Evolutionary conservation across 1,140 invertebrate species (phyloP).

Genomic region (Adelges cooleyi): DNA sequence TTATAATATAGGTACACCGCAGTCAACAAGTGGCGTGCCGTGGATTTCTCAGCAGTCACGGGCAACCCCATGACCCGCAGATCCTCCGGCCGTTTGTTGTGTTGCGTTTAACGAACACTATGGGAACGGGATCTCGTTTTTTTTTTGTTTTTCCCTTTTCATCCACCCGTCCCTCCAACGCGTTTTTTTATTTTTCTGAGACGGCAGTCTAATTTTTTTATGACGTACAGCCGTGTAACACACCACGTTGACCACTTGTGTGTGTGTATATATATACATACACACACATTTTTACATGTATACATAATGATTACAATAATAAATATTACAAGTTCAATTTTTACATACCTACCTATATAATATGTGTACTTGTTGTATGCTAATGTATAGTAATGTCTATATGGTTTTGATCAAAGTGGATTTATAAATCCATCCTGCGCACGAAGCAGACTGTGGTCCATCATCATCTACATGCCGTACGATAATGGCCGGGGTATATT

Average conservation of each 20-base stretch:
- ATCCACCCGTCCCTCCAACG: background rate
- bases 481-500: too few species aligned
- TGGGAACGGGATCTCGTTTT: background rate
- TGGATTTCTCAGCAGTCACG: slow-evolving; percentile 27
- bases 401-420: too few species aligned
- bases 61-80: background rate
- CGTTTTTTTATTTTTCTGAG: background rate
- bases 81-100: background rate
- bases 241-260: background rate
- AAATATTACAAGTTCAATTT: too few species aligned
- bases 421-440: too few species aligned
- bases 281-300: background rate
- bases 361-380: too few species aligned
- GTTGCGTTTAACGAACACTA: slow-evolving; percentile 7
- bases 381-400: too few species aligned
- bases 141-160: too few species aligned
- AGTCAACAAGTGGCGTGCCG: slow-evolving; percentile 25
- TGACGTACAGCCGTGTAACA: background rate
- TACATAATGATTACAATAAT: background rate
- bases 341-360: too few species aligned
- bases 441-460: too few species aligned
- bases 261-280: background rate
- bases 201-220: background rate
- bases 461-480: too few species aligned
- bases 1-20: background rate